Base-by-base conservation (phyloP, 2,888 invertebrate species). In the Adelognathus sp. region DNA sequence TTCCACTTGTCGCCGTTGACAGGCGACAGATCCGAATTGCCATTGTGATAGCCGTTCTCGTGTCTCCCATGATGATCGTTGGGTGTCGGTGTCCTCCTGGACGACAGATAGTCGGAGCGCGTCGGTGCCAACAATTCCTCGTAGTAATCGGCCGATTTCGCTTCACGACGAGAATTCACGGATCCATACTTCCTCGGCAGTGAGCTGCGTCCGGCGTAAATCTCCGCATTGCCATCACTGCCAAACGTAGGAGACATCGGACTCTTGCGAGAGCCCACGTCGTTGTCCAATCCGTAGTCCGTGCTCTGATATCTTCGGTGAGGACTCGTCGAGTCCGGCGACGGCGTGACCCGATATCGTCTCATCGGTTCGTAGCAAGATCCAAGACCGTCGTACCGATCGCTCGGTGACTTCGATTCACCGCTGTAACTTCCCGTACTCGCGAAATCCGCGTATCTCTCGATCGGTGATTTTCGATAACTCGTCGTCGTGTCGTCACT, bases 21-120 rank as follows among this genome's bases (percentile, higher is more conserved):
- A 24, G 81, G 81, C 11, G 81, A 81, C 36, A 76, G 54, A 4
- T 88, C 87, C 2, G 82, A 58, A 54, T 79, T 84, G 2, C 88
- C 89, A 66, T 90, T 89, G 71, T 88, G 84, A 76, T 87, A 89
- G 0, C 88, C 90, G 61, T 90, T 90, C 61, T 90, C 90, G 79
- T 82, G 81, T 39, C 84, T 87, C 27, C 33, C 66, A 2, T 76
- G 54, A 58, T 84, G 84, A 2, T 88, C 88, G 24, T 70, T 76
- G 1, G 84, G 50, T 0, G 86, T 84, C 0, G 90, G 88, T 1
- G 76, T 80, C 54, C 84, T 88, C 18, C 89, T 79, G 2, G 84
- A 54, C 9, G 86, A 77, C 14, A 87, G 73, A 69, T 88, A 88
- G 50, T 90, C 88, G 2, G 87, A 81, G 64, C 84, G 83, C 21